These are phyloP conservation scores for Agelas oroides DNA, from an alignment of 37 sponge, comb jelly and placozoan genomes.

Conservation along the genomic window DNA sequence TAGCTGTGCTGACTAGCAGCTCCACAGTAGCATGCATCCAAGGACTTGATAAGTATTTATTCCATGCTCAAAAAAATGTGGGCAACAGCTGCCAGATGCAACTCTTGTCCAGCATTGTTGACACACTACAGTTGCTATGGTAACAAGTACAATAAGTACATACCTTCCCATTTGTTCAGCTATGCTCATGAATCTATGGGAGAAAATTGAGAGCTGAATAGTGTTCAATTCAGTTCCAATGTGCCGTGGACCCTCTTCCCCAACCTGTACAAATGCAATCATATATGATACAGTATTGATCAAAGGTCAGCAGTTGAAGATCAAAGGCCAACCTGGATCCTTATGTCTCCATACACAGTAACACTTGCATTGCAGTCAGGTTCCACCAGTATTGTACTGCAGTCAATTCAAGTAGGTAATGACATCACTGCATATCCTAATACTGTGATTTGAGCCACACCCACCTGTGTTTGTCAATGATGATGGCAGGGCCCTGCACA, in stretches of 20 bases:
- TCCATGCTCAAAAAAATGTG: too few relatives aligned
- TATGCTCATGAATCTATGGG: conserved; percentile 99
- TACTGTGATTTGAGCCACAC: neutral
- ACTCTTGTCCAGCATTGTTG: too few relatives aligned
- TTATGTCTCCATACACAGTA: conserved; percentile 81
- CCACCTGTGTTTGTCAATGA: conserved; percentile 93
- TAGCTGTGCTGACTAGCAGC: too few relatives aligned
- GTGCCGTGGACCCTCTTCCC: neutral
- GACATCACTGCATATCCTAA: neutral
- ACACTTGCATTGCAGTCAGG: conserved; percentile 83
- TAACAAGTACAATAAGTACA: too few relatives aligned
- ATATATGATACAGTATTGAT: neutral
- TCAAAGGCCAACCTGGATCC: conserved; percentile 59
- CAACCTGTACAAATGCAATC: conserved; percentile 15
- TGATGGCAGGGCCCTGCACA: conserved; percentile 89
- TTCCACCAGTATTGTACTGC: conserved; percentile 92
- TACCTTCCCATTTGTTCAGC: conserved; percentile 99
- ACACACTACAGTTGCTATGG: too few relatives aligned
- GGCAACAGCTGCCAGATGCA: too few relatives aligned
- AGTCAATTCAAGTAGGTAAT: neutral
- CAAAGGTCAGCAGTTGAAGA: neutral
- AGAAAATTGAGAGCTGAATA: conserved; percentile 96
- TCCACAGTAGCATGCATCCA: too few relatives aligned
- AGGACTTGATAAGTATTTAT: too few relatives aligned
- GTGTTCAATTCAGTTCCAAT: conserved; percentile 77